These are phyloP conservation scores for Atrina japonica DNA, from an alignment of 2,888 invertebrate species.

Conservation along the genomic window DNA sequence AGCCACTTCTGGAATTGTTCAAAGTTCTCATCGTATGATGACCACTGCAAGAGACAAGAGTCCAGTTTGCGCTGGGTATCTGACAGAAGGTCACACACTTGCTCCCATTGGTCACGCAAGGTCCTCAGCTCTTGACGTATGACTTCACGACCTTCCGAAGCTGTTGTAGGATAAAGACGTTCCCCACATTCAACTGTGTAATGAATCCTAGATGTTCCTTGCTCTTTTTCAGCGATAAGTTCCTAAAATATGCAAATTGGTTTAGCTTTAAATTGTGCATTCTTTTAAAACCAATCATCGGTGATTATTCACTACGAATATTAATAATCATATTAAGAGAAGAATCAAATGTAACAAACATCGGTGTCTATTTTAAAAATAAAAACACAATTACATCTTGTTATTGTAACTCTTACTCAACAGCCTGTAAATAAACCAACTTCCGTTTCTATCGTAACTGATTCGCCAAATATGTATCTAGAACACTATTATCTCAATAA, in stretches of 20 bases:
- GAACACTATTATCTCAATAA: too few species aligned
- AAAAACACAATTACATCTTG: too few species aligned
- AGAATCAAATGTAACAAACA: too few species aligned
- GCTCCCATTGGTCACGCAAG: conserved; percentile 82
- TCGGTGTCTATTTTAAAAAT: too few species aligned
- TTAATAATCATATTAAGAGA: neutral
- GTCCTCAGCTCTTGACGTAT: conserved; percentile 87
- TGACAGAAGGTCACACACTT: conserved; percentile 85
- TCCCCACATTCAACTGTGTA: conserved; percentile 93
- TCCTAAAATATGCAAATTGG: conserved; percentile 83
- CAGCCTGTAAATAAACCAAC: too few species aligned
- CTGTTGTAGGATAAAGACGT: conserved; percentile 92
- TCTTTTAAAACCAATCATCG: neutral
- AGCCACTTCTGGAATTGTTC: conserved; percentile 91
- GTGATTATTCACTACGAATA: neutral
- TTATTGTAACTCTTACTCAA: too few species aligned
- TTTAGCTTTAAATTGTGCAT: neutral
- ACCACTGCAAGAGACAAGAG: conserved; percentile 93
- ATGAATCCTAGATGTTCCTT: conserved; percentile 89
- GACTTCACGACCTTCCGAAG: conserved; percentile 92
- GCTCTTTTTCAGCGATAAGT: conserved; percentile 89
- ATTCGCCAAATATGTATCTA: too few species aligned
- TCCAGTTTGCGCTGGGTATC: conserved; percentile 91
- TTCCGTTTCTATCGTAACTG: too few species aligned
- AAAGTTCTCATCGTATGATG: conserved; percentile 94